phyloP scores from a whole-genome alignment of 2,888 invertebrate species.

The Plagodis dolabraria region DNA sequence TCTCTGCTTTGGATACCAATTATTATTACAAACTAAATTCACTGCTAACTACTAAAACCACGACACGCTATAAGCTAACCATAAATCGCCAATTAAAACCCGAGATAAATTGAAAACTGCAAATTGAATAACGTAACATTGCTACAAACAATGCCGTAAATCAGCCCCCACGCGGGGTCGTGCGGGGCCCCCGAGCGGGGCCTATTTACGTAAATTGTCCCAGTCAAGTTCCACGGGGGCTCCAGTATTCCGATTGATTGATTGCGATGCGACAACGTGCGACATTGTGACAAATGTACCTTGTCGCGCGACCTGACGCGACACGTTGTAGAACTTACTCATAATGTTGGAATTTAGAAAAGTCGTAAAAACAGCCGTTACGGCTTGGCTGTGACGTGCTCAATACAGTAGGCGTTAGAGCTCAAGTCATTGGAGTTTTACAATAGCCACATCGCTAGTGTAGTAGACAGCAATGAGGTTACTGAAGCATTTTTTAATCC shows the following conservation, averaged over 20 bases:
- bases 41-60: background rate
- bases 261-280: constrained; percentile 24
- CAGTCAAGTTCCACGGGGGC: background rate
- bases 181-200: constrained; percentile 4
- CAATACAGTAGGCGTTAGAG: background rate
- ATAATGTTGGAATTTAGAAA: constrained; percentile 1
- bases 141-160: constrained; percentile 8
- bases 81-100: constrained; percentile 23
- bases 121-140: constrained; percentile 11
- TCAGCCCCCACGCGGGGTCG: constrained; percentile 10
- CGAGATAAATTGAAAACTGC: constrained; percentile 25
- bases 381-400: background rate
- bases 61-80: constrained; percentile 4
- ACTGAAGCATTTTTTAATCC: too few species aligned
- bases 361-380: constrained; percentile 14
- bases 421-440: too few species aligned
- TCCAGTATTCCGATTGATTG: constrained; percentile 12
- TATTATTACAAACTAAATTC: background rate
- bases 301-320: constrained; percentile 4
- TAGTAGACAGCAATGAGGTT: too few species aligned
- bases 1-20: too few species aligned
- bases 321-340: too few species aligned
- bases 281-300: background rate
- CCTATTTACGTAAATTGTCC: constrained; percentile 16
- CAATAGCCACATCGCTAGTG: too few species aligned